These are phyloP conservation scores for Chlamydotis undulata DNA, from an alignment of 2,113 vertebrate species.

Conservation along the genomic window DNA sequence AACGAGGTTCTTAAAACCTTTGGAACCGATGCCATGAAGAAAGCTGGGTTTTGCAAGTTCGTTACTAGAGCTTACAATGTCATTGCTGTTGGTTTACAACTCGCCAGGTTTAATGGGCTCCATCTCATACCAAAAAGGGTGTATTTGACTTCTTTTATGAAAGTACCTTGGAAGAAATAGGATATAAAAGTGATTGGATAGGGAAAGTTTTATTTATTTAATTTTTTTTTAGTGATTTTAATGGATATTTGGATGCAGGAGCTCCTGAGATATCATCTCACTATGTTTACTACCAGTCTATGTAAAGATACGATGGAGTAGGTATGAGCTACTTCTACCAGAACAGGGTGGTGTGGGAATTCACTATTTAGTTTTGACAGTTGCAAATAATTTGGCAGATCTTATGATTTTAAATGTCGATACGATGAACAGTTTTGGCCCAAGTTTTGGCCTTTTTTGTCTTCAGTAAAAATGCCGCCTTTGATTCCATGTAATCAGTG, in stretches of 20 bases:
- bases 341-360: not conserved
- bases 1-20: not conserved
- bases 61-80: not conserved
- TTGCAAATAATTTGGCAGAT: not conserved
- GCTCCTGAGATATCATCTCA: not conserved
- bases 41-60: not conserved
- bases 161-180: not conserved
- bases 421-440: not conserved
- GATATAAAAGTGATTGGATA: not conserved
- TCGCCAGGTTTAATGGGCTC: not conserved
- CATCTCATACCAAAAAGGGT: not conserved
- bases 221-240: not conserved
- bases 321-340: not conserved
- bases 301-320: rapidly evolving
- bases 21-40: not conserved
- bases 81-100: not conserved
- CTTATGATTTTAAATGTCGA: not conserved
- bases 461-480: not conserved
- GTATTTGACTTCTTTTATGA: not conserved
- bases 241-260: not conserved
- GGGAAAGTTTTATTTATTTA: not conserved
- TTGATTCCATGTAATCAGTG: not conserved
- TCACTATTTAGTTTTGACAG: not conserved
- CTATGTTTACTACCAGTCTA: not conserved
- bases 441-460: not conserved